phyloP scores from a whole-genome alignment of 2,888 invertebrate species.

The Ceriagrion tenellum region DNA sequence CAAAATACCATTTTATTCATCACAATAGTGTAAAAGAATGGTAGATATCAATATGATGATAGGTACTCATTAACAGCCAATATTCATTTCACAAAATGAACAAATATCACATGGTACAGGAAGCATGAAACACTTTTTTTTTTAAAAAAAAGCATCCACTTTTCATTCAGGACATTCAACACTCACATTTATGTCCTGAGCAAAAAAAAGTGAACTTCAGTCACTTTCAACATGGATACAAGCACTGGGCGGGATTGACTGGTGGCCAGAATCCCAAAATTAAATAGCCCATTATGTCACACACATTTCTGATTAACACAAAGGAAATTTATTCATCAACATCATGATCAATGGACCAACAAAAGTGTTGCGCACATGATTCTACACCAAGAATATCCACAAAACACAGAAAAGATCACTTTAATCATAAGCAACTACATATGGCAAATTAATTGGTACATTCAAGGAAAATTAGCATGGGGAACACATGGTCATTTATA shows the following conservation, averaged over 20 bases:
- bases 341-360: background rate
- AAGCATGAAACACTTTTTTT: background rate
- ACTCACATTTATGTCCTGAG: background rate
- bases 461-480: background rate
- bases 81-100: background rate
- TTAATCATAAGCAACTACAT: no score
- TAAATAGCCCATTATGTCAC: background rate
- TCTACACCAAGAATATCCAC: no score
- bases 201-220: background rate
- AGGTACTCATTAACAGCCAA: background rate
- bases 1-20: background rate
- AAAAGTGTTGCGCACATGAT: background rate
- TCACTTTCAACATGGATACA: background rate
- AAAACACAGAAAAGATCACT: background rate
- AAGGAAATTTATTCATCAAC: background rate
- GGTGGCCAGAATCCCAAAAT: no score
- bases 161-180: background rate
- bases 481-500: background rate
- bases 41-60: background rate
- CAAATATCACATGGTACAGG: background rate
- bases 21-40: background rate
- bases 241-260: no score
- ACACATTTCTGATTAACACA: background rate
- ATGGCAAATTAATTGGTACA: background rate
- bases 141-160: background rate